Base-by-base conservation (phyloP, 2,797 vertebrate species). In the Microhierax caerulescens region DNA sequence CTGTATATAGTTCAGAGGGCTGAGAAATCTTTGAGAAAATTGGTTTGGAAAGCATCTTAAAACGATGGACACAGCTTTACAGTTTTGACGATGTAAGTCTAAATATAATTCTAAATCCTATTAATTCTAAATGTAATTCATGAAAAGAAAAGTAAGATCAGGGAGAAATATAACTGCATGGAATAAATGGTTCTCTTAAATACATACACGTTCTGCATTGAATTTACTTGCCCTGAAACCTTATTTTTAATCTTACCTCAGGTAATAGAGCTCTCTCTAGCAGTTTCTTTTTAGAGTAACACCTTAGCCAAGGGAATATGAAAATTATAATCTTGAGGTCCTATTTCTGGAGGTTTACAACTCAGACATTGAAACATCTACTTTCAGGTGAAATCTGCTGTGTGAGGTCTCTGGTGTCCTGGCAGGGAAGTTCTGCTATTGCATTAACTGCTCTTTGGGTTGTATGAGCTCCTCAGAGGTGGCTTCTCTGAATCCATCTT, bases 281-380 rank as follows among this genome's bases (percentile, higher is more conserved):
- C 69, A 64, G 43, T 84, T 92, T 83, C 72, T 73, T 95, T 89
- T 94, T 84, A 73, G 83, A 92, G 69, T 72, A 88, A 23, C 61
- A 19, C 30, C 34, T 92, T 47, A 78, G 69, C 50, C 20, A 65
- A 65, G 83, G 85, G 83, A 92, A 50, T 28, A 41, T 78, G 69
- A 25, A 47, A 64, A 65, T 23, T 3, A 13, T 10, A 10, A 27
- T 86, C 34, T 34, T 34, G 8, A 54, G 56, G 34, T 51, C 60
- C 83, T 68, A 1, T 78, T 86, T 94, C 69, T 90, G 88, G 60
- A 54, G 13, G 11, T 84, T 90, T 94, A 6, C 28, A 20, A 53
- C 72, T 85, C 68, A 51, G 17, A 14, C 64, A n/a, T 10, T 37
- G 82, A 64, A 69, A n/a, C 18, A 7, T 37, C 48, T 59, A 8